These are phyloP conservation scores for Taenioides sp. DNA, from an alignment of 2,797 vertebrate species.

Conservation along the genomic window DNA sequence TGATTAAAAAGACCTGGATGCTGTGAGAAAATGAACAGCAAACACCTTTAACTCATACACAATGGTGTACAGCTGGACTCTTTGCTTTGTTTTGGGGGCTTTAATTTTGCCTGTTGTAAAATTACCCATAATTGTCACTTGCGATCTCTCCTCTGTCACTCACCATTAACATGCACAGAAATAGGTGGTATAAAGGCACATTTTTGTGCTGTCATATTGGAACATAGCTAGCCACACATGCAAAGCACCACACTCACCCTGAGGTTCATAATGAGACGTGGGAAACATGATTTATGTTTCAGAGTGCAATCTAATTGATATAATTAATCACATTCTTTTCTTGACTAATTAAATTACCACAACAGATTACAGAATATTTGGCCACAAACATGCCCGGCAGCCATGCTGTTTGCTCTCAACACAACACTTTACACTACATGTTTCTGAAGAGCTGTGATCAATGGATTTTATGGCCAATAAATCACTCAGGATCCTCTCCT, in stretches of 20 bases:
- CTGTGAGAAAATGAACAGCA: conserved; percentile 41
- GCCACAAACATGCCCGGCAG: conserved; percentile 47
- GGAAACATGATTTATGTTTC: conserved; percentile 73
- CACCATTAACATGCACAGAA: conserved; percentile 41
- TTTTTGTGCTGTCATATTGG: conserved; percentile 54
- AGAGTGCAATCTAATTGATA: conserved; percentile 71
- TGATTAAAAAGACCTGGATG: conserved; percentile 21
- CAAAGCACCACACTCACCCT: conserved; percentile 32
- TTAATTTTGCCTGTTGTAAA: conserved; percentile 84
- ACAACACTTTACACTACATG: conserved; percentile 29
- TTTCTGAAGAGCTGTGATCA: conserved; percentile 53
- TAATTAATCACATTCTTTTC: conserved; percentile 74
- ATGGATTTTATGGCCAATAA: conserved; percentile 51
- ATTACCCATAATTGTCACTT: conserved; percentile 84
- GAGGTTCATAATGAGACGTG: conserved; percentile 65
- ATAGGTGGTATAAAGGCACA: conserved; percentile 50
- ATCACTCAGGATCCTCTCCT: conserved; percentile 40
- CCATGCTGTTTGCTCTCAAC: conserved; percentile 52
- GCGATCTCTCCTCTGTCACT: conserved; percentile 69
- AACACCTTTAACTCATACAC: conserved; percentile 22
- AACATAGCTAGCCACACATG: conserved; percentile 33
- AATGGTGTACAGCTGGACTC: conserved; percentile 70
- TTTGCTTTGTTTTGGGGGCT: conserved; percentile 80
- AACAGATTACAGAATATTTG: conserved; percentile 71
- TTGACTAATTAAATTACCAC: conserved; percentile 74